Conservation (phyloP, 2,888 invertebrate species). For the Candidula unifasciata region DNA sequence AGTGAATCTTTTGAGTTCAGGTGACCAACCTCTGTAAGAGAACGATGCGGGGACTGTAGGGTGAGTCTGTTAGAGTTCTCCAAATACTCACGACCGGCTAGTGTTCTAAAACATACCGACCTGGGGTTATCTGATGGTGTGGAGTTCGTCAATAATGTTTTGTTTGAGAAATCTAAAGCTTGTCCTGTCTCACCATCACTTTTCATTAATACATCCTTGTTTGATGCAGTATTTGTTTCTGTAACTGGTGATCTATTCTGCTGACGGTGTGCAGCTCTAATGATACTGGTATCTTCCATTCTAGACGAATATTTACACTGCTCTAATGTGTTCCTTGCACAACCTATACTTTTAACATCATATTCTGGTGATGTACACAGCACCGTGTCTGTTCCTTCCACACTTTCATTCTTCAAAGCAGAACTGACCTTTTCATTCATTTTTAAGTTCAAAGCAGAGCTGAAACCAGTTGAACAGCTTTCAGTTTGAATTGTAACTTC, state of each 20-base stretch:
- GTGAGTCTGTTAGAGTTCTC: background rate
- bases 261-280: no score
- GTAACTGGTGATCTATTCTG: background rate
- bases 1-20: background rate
- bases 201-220: background rate
- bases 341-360: background rate
- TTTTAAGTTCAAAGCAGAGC: background rate
- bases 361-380: background rate
- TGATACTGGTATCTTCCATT: background rate
- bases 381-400: background rate
- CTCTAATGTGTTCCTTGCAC: background rate
- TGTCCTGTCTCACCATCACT: background rate
- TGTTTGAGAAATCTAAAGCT: slow-evolving; percentile 22
- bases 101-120: background rate
- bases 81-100: background rate
- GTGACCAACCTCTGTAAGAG: background rate
- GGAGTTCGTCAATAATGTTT: background rate
- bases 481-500: no score
- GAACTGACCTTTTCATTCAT: background rate
- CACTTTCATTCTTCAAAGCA: background rate
- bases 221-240: background rate
- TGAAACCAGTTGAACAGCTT: no score
- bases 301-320: background rate
- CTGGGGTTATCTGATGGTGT: no score
- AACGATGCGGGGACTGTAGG: background rate